Conservation (phyloP, 2,113 vertebrate genomes). For the Notarius lentiginosus region DNA sequence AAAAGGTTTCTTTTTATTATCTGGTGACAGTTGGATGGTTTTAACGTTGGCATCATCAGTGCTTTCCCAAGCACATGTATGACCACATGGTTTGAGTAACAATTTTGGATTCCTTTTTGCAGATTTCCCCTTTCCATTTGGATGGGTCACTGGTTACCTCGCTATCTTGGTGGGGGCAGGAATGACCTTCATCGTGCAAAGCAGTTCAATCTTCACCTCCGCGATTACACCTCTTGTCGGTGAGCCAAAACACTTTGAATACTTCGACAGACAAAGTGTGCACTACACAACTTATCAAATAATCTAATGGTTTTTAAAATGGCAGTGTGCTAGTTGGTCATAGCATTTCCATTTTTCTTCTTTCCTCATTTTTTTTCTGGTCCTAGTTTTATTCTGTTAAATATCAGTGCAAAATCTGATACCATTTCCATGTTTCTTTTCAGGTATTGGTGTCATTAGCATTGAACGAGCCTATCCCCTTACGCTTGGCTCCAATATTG, state of each 20-base stretch:
- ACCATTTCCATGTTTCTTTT: neutral
- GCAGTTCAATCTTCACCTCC: slow-evolving; percentile 97
- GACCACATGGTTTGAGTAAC: neutral
- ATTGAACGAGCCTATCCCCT: slow-evolving; percentile 92
- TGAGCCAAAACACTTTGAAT: neutral
- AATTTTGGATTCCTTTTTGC: slow-evolving; percentile 25
- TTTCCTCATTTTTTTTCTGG: neutral
- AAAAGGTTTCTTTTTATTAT: neutral
- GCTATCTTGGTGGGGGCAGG: slow-evolving; percentile 91
- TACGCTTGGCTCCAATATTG: slow-evolving; percentile 93
- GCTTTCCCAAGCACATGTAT: neutral
- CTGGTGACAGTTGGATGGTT: neutral
- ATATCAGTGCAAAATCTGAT: neutral
- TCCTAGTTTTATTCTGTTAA: neutral
- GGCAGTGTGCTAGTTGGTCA: neutral
- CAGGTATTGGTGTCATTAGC: slow-evolving; percentile 92
- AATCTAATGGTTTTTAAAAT: neutral
- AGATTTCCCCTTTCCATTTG: slow-evolving; percentile 96
- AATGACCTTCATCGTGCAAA: slow-evolving; percentile 96
- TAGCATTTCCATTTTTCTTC: neutral
- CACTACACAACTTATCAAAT: neutral
- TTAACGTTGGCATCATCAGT: too few relatives aligned
- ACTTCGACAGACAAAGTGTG: neutral
- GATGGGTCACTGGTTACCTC: slow-evolving; percentile 91
- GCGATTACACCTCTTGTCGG: slow-evolving; percentile 92